Evolutionary conservation across 2,113 vertebrate genomes (phyloP), one percentile per base, ranked within the genome.

Genomic region (Poeciliopsis prolifica): DNA sequence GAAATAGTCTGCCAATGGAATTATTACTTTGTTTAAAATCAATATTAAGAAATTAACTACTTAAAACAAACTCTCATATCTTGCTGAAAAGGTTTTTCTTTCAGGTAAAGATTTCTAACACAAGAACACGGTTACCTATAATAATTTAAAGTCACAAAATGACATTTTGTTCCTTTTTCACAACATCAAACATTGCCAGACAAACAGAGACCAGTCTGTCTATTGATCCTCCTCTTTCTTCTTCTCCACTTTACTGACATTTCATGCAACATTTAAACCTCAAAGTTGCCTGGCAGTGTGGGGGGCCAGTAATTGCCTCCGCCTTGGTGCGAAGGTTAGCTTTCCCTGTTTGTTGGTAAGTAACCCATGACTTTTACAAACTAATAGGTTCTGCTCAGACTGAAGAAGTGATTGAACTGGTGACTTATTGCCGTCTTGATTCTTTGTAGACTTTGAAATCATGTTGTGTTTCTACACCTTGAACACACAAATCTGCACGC

Each of bases 281-380:
- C 30, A 3, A 30, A 26, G 24, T 73, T 76, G 30, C 7, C 67
- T 80, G 31, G 11, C 66, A 72, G 51, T 66, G 31, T 71, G 66
- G 58, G 67, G 42, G 51, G 22, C 30, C 60, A 37, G 31, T 77
- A 79, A 77, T 54, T 64, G n/a, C 60, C 33, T 68, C 29, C 61
- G 72, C 29, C 28, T 75, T 22, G 35, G 51, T 61, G 30, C 19
- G 29, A 68, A 65, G 37, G 72, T 71, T 58, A 68, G 30, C 35
- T 29, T 70, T 0, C 5, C 5, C 6, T 19, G 2, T 69, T 72
- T 73, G 35, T 69, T 58, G 74, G 61, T 62, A 29, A 74, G 58
- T 22, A 42, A 64, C 12, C 31, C 30, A 24, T 76, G 67, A 64
- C 44, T 37, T 19, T 33, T 54, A 69, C n/a, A 65, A 75, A 65